Conservation (phyloP, 1,140 invertebrate species). For the Drosophila punjabiensis region DNA sequence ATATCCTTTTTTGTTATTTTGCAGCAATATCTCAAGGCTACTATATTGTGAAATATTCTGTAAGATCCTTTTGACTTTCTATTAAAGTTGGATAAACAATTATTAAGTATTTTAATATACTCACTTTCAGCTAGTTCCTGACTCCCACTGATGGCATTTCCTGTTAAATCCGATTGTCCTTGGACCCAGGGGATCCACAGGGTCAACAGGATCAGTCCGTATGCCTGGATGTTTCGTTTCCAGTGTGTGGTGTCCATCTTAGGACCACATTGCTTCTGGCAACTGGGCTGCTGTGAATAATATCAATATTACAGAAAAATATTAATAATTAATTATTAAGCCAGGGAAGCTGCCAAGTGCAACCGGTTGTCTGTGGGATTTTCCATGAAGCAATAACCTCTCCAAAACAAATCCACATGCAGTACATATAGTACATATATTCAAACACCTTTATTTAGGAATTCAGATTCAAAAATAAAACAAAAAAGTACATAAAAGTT, state of each 20-base stretch:
- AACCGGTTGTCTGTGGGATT: constrained; percentile 35
- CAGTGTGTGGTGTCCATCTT: constrained; percentile 52
- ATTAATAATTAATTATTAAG: constrained; percentile 23
- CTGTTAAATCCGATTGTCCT: constrained; percentile 15
- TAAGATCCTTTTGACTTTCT: neutral
- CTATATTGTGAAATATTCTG: no score
- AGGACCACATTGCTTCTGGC: constrained; percentile 60
- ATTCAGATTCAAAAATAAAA: constrained; percentile 8
- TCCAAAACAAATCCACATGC: constrained; percentile 4
- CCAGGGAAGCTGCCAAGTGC: constrained; percentile 2
- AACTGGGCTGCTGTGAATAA: constrained; percentile 20
- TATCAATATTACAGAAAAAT: constrained; percentile 4
- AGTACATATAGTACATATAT: neutral
- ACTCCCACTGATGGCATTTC: neutral
- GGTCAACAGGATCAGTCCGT: constrained; percentile 32
- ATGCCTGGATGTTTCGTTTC: constrained; percentile 26
- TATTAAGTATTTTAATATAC: neutral
- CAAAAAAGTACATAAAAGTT: constrained; percentile 33
- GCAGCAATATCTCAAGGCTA: no score
- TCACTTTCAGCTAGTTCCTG: constrained; percentile 42
- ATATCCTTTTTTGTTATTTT: no score
- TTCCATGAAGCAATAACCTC: constrained; percentile 44
- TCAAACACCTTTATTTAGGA: constrained; percentile 18
- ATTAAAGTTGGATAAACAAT: no score
- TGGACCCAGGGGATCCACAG: constrained; percentile 40